Conservation (phyloP, 1,140 invertebrate species). For the Chironomus tepperi region DNA sequence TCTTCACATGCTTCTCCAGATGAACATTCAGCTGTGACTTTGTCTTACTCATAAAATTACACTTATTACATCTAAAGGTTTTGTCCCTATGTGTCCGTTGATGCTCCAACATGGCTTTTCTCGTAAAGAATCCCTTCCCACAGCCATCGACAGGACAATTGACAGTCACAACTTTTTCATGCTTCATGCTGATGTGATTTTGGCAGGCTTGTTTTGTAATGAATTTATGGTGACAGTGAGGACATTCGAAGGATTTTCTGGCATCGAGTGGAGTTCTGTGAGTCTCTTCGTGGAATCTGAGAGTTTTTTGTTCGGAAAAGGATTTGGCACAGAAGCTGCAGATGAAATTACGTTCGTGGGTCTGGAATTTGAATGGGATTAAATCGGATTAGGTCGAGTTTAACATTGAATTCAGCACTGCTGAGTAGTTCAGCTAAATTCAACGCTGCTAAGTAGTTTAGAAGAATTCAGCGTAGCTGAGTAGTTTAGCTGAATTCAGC, state of each 20-base stretch:
- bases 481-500: too few species aligned
- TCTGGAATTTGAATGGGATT: too few species aligned
- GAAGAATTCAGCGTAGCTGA: too few species aligned
- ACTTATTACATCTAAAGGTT: neutral
- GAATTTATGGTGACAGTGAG: neutral
- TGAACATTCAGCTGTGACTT: neutral
- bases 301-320: neutral
- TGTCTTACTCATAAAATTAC: neutral
- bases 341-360: neutral
- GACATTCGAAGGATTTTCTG: neutral
- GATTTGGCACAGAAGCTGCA: neutral
- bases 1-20: neutral
- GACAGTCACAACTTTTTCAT: neutral
- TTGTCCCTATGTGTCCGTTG: neutral
- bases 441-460: too few species aligned
- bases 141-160: neutral
- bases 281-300: neutral
- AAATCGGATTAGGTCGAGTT: too few species aligned
- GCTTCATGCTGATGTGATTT: neutral
- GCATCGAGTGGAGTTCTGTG: neutral
- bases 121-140: neutral
- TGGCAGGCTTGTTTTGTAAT: neutral
- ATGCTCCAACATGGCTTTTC: neutral
- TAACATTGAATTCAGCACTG: too few species aligned
- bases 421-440: too few species aligned